These are phyloP conservation scores for Diarsia mendica DNA, from an alignment of 2,888 invertebrate species.

Conservation along the genomic window DNA sequence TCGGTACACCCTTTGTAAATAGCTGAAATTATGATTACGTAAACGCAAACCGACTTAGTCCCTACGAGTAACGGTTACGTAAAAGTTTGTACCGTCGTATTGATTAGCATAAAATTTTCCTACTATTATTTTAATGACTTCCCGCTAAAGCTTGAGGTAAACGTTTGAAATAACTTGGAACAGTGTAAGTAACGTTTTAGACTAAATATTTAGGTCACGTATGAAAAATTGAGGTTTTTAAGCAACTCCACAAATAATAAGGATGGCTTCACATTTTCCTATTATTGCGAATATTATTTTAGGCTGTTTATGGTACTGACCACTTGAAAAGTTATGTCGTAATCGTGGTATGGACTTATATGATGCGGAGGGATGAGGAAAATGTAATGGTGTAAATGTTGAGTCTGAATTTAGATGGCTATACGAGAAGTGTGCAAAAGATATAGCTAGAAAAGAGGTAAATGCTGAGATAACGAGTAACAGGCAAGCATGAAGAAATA, in stretches of 20 bases:
- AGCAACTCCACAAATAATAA: not conserved
- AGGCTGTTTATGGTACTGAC: no score
- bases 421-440: no score
- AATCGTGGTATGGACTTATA: no score
- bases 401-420: no score
- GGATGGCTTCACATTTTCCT: not conserved
- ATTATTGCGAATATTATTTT: no score
- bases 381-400: no score
- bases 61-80: slow-evolving; percentile 54
- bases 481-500: no score
- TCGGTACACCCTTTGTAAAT: slow-evolving; percentile 24
- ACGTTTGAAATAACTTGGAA: slow-evolving; percentile 51
- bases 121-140: slow-evolving; percentile 64
- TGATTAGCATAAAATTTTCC: slow-evolving; percentile 63
- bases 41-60: slow-evolving; percentile 43
- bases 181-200: slow-evolving; percentile 21
- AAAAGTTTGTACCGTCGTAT: slow-evolving; percentile 57
- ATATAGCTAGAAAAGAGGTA: no score
- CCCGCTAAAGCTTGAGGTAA: slow-evolving; percentile 38
- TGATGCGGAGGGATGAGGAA: no score
- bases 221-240: slow-evolving; percentile 6
- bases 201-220: slow-evolving; percentile 33
- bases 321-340: no score
- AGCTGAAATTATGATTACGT: slow-evolving; percentile 49
- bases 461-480: no score